Conservation (phyloP, 2,797 vertebrate species). For the Notamacropus eugenii region DNA sequence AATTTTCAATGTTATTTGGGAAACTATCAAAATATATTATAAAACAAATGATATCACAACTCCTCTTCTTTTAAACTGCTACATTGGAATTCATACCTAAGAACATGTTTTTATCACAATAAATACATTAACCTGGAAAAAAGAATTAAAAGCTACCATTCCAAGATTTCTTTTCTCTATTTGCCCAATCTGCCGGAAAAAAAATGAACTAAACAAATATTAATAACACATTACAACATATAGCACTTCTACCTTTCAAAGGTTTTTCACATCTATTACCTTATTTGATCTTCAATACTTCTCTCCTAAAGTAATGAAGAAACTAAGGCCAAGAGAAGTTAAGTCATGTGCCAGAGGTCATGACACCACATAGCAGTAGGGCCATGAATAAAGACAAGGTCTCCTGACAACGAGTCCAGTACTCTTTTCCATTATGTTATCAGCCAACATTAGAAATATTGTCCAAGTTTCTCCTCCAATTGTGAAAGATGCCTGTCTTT, state of each 20-base stretch:
- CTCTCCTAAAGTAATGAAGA: conserved; percentile 21
- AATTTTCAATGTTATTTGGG: conserved; percentile 44
- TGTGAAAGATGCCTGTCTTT: not conserved
- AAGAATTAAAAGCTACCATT: not conserved
- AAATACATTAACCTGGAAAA: conserved; percentile 12
- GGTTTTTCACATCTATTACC: not conserved
- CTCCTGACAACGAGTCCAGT: not conserved
- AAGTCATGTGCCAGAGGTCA: not conserved
- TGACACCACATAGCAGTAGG: not conserved
- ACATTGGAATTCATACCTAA: not conserved
- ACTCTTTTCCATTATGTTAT: not conserved
- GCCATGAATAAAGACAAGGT: not conserved
- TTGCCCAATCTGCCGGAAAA: not conserved
- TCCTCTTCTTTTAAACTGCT: not conserved
- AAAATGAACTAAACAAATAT: not conserved
- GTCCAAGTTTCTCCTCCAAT: not conserved
- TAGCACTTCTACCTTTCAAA: conserved; percentile 1
- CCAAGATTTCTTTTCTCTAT: conserved; percentile 38
- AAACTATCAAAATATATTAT: conserved; percentile 26
- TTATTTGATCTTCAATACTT: conserved; percentile 10
- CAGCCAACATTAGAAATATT: not conserved
- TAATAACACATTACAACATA: not conserved
- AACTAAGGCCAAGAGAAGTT: not conserved
- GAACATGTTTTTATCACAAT: conserved; percentile 40
- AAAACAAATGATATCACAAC: conserved; percentile 12